These are phyloP conservation scores for Macrosoma leucophasiata DNA, from an alignment of 2,888 invertebrate genomes.

Conservation along the genomic window DNA sequence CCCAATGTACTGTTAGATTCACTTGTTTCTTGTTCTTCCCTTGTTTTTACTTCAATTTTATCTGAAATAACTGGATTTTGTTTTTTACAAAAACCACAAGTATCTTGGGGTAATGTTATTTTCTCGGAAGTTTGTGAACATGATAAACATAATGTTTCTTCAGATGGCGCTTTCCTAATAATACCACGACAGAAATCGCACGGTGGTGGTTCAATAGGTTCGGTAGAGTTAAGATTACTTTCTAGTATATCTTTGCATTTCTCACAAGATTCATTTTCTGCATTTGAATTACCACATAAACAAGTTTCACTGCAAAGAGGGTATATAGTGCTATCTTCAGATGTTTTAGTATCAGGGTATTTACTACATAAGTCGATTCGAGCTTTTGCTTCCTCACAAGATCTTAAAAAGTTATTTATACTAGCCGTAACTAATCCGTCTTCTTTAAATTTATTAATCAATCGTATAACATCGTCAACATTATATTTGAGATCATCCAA, in stretches of 20 bases:
- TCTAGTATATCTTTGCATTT: slow-evolving; percentile 7
- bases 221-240: too few species aligned
- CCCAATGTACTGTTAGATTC: slow-evolving; percentile 25
- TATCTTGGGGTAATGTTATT: slow-evolving; percentile 6
- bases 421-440: slow-evolving; percentile 29
- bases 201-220: slow-evolving; percentile 5
- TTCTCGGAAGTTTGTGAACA: slow-evolving; percentile 14
- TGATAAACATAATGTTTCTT: slow-evolving; percentile 9
- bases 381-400: slow-evolving; percentile 29
- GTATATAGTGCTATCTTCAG: slow-evolving; percentile 7
- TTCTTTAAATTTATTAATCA: slow-evolving; percentile 30
- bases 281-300: slow-evolving; percentile 2
- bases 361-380: slow-evolving; percentile 24
- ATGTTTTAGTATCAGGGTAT: slow-evolving; percentile 2
- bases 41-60: slow-evolving; percentile 1
- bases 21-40: neutral
- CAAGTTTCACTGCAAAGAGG: slow-evolving; percentile 10
- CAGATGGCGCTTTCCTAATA: slow-evolving; percentile 7
- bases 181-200: slow-evolving; percentile 14
- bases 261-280: neutral
- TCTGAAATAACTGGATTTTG: too few species aligned
- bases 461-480: slow-evolving; percentile 30
- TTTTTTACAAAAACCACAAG: too few species aligned
- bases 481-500: slow-evolving; percentile 28
- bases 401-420: slow-evolving; percentile 31